Conservation (phyloP, 30 jellyfish, hydroid and myxozoan genomes). For the Aurelia sp. region DNA sequence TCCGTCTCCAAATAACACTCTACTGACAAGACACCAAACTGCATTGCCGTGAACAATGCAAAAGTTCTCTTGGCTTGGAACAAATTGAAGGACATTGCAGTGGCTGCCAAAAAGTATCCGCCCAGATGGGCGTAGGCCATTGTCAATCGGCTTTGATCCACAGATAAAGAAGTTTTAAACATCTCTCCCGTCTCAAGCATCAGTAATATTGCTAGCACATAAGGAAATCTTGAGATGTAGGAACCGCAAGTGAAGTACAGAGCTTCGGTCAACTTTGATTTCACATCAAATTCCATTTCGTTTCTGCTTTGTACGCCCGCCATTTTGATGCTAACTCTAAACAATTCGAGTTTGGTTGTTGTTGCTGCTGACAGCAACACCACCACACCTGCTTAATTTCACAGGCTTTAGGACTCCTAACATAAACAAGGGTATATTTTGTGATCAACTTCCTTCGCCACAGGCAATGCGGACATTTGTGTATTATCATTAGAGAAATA, state of each 20-base stretch:
- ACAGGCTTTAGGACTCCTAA: too few species aligned
- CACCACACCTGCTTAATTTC: too few species aligned
- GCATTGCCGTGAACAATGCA: slow-evolving; percentile 77
- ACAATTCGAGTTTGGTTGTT: too few species aligned
- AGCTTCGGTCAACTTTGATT: slow-evolving; percentile 32
- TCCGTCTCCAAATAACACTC: slow-evolving; percentile 59
- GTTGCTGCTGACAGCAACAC: too few species aligned
- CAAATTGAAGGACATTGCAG: slow-evolving; percentile 87
- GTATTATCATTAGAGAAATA: too few species aligned
- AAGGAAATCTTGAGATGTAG: slow-evolving; percentile 85
- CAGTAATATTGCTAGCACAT: slow-evolving; percentile 80
- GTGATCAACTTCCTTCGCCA: too few species aligned
- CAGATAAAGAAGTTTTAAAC: slow-evolving; percentile 42
- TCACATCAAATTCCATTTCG: slow-evolving; percentile 5
- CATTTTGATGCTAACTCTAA: too few species aligned
- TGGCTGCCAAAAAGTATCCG: slow-evolving; percentile 77
- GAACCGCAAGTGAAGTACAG: slow-evolving; percentile 39
- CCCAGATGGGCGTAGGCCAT: slow-evolving; percentile 79
- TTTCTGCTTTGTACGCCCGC: not conserved
- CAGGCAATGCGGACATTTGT: too few species aligned
- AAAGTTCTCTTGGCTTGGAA: slow-evolving; percentile 70
- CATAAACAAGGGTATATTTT: too few species aligned
- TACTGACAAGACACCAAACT: slow-evolving; percentile 45
- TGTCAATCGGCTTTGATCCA: slow-evolving; percentile 15
- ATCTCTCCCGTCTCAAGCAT: slow-evolving; percentile 89